These are phyloP conservation scores for Ciconia nigra DNA, from an alignment of 2,797 vertebrate species.

Conservation along the genomic window DNA sequence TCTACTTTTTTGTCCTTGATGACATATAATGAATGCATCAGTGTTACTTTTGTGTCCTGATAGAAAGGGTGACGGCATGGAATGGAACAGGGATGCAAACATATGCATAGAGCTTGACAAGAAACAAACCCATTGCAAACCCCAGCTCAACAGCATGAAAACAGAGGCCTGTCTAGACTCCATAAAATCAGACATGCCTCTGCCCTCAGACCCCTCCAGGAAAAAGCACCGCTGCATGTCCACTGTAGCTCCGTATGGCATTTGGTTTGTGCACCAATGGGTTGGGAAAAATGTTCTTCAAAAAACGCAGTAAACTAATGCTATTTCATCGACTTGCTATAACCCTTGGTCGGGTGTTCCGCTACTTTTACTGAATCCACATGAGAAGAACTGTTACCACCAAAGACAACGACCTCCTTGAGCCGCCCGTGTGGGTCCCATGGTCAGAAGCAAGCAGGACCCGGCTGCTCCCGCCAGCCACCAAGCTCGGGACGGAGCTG, in stretches of 20 bases:
- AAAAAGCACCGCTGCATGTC: fast-evolving
- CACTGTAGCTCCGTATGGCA: fast-evolving
- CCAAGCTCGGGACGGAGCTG: background rate
- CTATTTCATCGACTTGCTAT: fast-evolving
- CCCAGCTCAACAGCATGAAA: fast-evolving
- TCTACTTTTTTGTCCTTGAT: background rate
- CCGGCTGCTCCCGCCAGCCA: background rate
- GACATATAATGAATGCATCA: background rate
- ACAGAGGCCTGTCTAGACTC: background rate
- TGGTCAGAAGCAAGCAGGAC: fast-evolving
- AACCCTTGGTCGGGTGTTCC: too few relatives aligned
- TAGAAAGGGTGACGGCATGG: background rate
- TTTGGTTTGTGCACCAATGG: fast-evolving
- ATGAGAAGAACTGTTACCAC: fast-evolving
- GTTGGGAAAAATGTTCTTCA: fast-evolving
- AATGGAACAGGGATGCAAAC: fast-evolving
- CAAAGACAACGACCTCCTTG: fast-evolving
- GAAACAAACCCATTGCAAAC: fast-evolving
- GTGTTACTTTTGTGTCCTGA: background rate
- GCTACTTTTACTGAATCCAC: fast-evolving
- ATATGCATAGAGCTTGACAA: background rate
- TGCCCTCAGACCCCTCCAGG: too few relatives aligned
- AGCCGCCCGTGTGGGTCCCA: background rate
- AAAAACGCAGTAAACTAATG: fast-evolving
- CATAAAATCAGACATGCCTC: fast-evolving